A percentile compares a stretch with the other conserved stretches of the same genome.
These are phyloP conservation scores for Aeoliscus strigatus DNA, from an alignment of 2,797 vertebrate species.

Conservation along the genomic window DNA sequence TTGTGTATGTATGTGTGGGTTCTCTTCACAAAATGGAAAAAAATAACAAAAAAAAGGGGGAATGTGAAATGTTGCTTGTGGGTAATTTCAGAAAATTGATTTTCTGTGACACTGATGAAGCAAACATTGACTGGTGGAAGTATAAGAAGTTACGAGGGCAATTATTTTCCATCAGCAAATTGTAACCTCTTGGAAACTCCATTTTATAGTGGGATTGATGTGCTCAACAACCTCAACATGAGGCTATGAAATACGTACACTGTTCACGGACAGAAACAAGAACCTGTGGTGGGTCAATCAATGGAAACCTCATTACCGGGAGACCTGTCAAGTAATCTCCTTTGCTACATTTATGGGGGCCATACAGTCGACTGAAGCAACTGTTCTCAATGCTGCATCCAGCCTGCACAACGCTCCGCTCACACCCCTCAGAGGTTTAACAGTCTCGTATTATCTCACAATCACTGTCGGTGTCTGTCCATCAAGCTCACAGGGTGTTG, in stretches of 20 bases:
- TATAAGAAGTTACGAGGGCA: constrained; percentile 17
- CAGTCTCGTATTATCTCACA: constrained; percentile 19
- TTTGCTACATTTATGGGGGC: constrained; percentile 65
- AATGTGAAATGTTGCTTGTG: constrained; percentile 12
- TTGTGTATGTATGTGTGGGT: too few relatives aligned
- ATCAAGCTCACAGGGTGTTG: constrained; percentile 35
- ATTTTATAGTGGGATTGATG: constrained; percentile 58
- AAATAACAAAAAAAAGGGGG: not conserved
- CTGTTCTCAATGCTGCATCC: constrained; percentile 60
- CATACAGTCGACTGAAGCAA: constrained; percentile 60
- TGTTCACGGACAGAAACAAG: constrained; percentile 65
- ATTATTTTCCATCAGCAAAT: constrained; percentile 48
- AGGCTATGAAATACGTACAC: constrained; percentile 52
- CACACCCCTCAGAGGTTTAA: constrained; percentile 40
- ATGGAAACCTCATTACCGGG: constrained; percentile 77
- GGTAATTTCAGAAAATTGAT: constrained; percentile 20
- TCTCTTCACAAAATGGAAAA: not conserved
- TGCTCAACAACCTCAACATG: constrained; percentile 55
- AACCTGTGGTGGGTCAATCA: constrained; percentile 65
- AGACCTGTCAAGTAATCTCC: constrained; percentile 66
- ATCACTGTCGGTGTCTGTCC: constrained; percentile 22
- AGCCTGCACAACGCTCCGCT: constrained; percentile 48
- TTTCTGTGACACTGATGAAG: constrained; percentile 19
- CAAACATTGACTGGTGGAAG: constrained; percentile 30
- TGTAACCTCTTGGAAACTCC: constrained; percentile 27